Evolutionary conservation across 2,888 invertebrate species (phyloP), one percentile per base, ranked within the genome.

Genomic region (Noctua comes): DNA sequence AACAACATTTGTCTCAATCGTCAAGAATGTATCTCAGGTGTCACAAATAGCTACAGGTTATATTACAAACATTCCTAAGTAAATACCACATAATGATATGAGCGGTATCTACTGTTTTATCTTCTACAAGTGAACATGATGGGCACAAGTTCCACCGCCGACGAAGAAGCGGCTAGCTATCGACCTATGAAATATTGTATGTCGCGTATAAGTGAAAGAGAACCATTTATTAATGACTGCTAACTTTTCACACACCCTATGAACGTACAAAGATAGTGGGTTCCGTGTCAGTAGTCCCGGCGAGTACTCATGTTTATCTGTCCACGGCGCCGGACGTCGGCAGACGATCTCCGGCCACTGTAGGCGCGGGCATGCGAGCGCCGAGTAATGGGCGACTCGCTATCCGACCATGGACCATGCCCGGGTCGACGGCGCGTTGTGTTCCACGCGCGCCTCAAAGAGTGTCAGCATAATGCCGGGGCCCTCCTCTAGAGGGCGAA

Each of bases 101-200:
- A 78, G 18, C 24, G 21, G 5, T 71, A 54, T 65, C 79, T 65
- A 65, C 57, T 72, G 27, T 71, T 31, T 57, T 65, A 48, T 64
- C 24, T 54, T 57, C 21, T 43, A 54, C 54, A 57, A 71, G 54
- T 54, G 24, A 21, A 11, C 40, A 40, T n/a, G 13, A 13, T 13
- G 24, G 40, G n/a, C 16, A 8, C 21, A 16, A 16, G n/a, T 43
- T 1, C n/a, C 40, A 66, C 7, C 3, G 36, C 24, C 1, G n/a
- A 7, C 0, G 40, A 8, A 11, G 7, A 43, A 43, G 65, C 43
- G 40, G n/a, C 40, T 66, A n/a, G 3, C 7, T 65, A 40, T 40
- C 6, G 10, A 31, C 6, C 24, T 54, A 24, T 24, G 11, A 54
- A 54, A 24, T 24, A 54, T 54, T 24, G 11, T 10, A 21, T 21